Base-by-base conservation (phyloP, 2,888 invertebrate species). In the Scotopteryx bipunctaria region DNA sequence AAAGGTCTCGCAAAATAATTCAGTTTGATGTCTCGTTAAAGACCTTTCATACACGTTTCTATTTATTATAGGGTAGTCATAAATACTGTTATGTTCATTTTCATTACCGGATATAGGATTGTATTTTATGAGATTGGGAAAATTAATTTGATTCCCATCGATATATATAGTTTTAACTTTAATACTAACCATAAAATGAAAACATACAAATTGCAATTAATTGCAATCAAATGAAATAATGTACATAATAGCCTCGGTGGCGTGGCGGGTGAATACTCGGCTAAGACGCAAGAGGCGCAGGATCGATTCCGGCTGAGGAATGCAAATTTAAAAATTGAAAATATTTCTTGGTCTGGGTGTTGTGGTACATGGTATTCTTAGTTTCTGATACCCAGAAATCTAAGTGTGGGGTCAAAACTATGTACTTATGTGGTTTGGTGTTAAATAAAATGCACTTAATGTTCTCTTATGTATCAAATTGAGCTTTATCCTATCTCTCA, bases 1-100 rank as follows among this genome's bases (percentile, higher is more conserved):
- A 73, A 76, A 77, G 73, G 75, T 76, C 75, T 76, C 58, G 62
- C 69, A 67, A 75, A 73, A 79, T 77, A 76, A 79, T 68, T 71
- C 67, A 73, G 67, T 67, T 70, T 56, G 56, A 65, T 67, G 63
- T 64, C 62, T 62, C 58, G 36, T 63, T 67, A 64, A 53, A 62
- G 55, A 23, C 53, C 55, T 46, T 63, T 58, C 60, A 64, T 58
- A 64, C 55, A 47, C 31, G 45, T 40, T 33, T 43, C 35, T 29
- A 48, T 56, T 52, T 42, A 55, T 57, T 46, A 49, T 32, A 15
- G 17, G 31, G 38, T 42, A 27, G 25, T 48, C 35, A 29, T 55
- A 48, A 45, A 53, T 52, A 23, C 36, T 15, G 48, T 50, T 37
- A 57, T 35, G 27, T 32, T 51, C 45, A 45, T 38, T 52, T 50